These are phyloP conservation scores for Erpornis zantholeuca DNA, from an alignment of 2,113 vertebrate genomes.

Conservation along the genomic window DNA sequence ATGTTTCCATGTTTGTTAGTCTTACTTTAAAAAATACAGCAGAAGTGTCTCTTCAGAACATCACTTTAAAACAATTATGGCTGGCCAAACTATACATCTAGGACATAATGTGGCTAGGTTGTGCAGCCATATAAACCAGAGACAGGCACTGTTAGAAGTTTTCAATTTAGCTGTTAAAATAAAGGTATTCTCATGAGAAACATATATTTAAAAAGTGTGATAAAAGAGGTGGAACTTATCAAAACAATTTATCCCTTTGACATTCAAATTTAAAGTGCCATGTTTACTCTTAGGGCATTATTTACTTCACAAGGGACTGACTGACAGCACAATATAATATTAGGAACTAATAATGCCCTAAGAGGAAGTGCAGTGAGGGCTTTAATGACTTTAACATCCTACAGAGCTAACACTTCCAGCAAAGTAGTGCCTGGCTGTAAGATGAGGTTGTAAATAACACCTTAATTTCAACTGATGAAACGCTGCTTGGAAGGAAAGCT, in stretches of 20 bases:
- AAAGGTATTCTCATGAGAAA: conserved; percentile 7
- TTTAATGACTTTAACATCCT: conserved; percentile 63
- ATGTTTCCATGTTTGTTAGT: neutral
- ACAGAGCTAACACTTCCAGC: conserved; percentile 51
- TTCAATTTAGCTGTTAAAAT: neutral
- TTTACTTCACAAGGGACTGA: conserved; percentile 63
- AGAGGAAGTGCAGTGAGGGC: conserved; percentile 43
- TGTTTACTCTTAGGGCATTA: conserved; percentile 57
- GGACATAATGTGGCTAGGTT: neutral
- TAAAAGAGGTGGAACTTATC: conserved; percentile 28
- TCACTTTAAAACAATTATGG: neutral
- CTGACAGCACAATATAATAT: conserved; percentile 57
- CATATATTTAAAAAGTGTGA: neutral
- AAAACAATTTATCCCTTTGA: conserved; percentile 49
- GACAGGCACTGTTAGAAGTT: neutral
- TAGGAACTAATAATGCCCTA: conserved; percentile 62
- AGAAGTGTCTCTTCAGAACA: neutral
- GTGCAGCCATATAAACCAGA: neutral
- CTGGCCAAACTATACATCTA: neutral
- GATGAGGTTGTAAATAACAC: conserved; percentile 51
- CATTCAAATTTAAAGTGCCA: conserved; percentile 52
- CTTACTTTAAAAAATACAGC: neutral
- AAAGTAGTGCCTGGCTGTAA: conserved; percentile 18
- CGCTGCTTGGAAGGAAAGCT: conserved; percentile 32
- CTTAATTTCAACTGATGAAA: conserved; percentile 42